Percentiles rank a stretch among this genome's conserved stretches.
Evolutionary conservation across 1,140 invertebrate genomes (phyloP).

Genomic region (Olivierus martensii): DNA sequence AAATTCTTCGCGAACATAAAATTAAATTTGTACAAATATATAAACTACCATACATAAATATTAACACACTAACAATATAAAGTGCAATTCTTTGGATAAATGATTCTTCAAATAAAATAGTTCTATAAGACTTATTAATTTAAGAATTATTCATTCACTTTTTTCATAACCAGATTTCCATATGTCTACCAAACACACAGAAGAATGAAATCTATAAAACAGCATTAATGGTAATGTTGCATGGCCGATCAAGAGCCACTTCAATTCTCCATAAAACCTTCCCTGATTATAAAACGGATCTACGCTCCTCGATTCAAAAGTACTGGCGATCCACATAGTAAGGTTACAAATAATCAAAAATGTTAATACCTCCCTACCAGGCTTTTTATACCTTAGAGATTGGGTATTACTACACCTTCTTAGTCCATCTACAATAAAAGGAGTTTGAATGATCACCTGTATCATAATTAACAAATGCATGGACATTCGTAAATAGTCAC

Average conservation of each 20-base stretch:
- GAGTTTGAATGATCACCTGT: conserved; percentile 45
- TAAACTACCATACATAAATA: too few species aligned
- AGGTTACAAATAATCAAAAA: conserved; percentile 67
- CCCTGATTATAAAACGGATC: conserved; percentile 44
- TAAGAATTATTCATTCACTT: conserved; percentile 8
- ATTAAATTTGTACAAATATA: too few species aligned
- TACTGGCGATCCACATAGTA: conserved; percentile 61
- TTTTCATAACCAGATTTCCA: conserved; percentile 60
- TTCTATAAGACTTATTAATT: too few species aligned
- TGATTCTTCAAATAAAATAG: too few species aligned
- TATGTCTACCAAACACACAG: conserved; percentile 65
- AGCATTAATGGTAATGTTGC: conserved; percentile 57
- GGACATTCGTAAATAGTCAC: neutral
- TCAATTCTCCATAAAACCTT: conserved; percentile 47
- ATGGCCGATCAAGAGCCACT: conserved; percentile 61
- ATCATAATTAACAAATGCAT: conserved; percentile 2
- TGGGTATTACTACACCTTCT: conserved; percentile 50
- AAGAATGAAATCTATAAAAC: conserved; percentile 70
- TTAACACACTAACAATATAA: too few species aligned
- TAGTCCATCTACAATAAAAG: conserved; percentile 58
- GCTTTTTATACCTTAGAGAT: conserved; percentile 47
- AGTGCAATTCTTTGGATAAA: too few species aligned
- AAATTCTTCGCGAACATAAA: too few species aligned
- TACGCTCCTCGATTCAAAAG: conserved; percentile 56
- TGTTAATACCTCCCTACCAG: conserved; percentile 58